Conservation (phyloP, 2,888 invertebrate species). For the Eupsilia transversa region DNA sequence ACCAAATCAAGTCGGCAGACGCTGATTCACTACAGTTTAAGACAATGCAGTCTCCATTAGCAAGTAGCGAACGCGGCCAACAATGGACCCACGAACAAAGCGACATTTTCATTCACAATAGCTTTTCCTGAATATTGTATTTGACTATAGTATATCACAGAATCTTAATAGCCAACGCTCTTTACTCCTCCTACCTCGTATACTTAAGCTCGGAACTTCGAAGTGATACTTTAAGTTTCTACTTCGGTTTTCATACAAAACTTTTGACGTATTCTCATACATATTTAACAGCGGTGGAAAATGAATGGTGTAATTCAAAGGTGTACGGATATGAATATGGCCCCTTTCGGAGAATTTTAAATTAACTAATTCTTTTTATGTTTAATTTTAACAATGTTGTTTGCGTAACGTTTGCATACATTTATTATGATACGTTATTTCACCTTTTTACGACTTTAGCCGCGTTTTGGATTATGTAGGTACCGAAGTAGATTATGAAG, state of each 20-base stretch:
- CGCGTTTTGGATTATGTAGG: background rate
- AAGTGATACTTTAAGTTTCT: slow-evolving; percentile 77
- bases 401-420: background rate
- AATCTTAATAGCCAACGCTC: slow-evolving; percentile 78
- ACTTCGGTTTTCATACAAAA: slow-evolving; percentile 75
- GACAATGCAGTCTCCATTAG: slow-evolving; percentile 88
- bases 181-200: slow-evolving; percentile 71
- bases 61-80: slow-evolving; percentile 82
- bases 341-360: slow-evolving; percentile 67
- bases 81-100: slow-evolving; percentile 85
- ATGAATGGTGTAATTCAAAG: slow-evolving; percentile 75
- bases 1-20: slow-evolving; percentile 63
- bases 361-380: slow-evolving; percentile 60
- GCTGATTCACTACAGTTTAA: slow-evolving; percentile 77
- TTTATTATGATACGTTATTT: background rate
- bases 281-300: slow-evolving; percentile 79
- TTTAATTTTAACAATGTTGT: slow-evolving; percentile 48
- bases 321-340: slow-evolving; percentile 65
- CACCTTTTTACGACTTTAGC: background rate
- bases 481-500: background rate
- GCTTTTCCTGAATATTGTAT: slow-evolving; percentile 88
- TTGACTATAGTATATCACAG: slow-evolving; percentile 84
- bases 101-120: slow-evolving; percentile 86
- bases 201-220: slow-evolving; percentile 60
- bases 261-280: slow-evolving; percentile 80